Evolutionary conservation across 2,113 vertebrate species (phyloP).

Genomic region (Phalacrocorax pelagicus): DNA sequence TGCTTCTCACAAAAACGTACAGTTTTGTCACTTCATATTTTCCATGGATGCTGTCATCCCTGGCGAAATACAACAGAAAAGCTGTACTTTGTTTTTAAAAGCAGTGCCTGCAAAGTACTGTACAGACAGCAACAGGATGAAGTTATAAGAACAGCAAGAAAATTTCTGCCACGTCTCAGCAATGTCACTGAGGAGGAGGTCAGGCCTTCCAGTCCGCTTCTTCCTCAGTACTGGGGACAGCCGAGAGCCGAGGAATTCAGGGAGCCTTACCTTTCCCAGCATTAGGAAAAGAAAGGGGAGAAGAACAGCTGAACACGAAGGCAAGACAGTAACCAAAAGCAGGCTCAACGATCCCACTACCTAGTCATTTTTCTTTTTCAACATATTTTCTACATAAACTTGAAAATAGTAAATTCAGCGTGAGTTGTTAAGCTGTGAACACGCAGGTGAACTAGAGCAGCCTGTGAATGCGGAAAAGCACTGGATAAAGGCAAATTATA

Average conservation of each 20-base stretch:
- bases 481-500: not conserved
- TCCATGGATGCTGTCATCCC: not conserved
- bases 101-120: not conserved
- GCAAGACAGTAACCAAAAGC: not conserved
- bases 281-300: not conserved
- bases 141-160: not conserved
- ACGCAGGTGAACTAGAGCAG: not conserved
- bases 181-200: not conserved
- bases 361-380: not conserved
- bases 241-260: not conserved
- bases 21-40: not conserved
- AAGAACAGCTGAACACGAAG: not conserved
- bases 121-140: not conserved
- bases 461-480: not conserved
- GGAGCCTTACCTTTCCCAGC: not conserved
- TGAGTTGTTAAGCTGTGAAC: slow-evolving; percentile 36
- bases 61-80: not conserved
- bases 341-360: not conserved
- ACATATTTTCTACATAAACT: not conserved
- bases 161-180: not conserved
- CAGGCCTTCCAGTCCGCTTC: not conserved
- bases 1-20: not conserved
- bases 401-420: not conserved
- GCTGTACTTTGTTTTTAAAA: not conserved
- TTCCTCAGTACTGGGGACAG: not conserved